Evolutionary conservation across 1,140 invertebrate species (phyloP).

Genomic region (Zaprionus tsacasi): DNA sequence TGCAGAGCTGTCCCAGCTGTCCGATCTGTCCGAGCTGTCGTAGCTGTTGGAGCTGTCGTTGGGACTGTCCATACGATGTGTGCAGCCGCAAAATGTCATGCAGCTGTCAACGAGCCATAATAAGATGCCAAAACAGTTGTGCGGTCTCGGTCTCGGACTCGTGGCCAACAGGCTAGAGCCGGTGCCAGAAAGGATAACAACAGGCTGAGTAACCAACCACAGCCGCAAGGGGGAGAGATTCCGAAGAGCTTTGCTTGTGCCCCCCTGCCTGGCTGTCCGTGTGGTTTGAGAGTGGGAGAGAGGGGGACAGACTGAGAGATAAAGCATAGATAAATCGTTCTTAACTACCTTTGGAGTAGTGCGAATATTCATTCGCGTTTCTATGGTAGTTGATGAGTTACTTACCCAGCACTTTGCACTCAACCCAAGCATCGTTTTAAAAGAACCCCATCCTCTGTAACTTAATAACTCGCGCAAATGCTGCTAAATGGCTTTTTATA

Average conservation of each 20-base stretch:
- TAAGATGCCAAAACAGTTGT: conserved; percentile 82
- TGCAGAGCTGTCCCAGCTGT: conserved; percentile 27
- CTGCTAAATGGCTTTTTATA: conserved; percentile 27
- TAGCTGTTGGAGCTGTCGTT: conserved; percentile 37
- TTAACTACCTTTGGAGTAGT: conserved; percentile 12
- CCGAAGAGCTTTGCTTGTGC: conserved; percentile 37
- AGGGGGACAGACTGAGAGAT: neutral
- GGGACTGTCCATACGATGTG: conserved; percentile 51
- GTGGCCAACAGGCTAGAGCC: conserved; percentile 35
- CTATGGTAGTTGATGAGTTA: neutral
- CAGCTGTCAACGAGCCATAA: conserved; percentile 78
- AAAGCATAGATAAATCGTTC: neutral
- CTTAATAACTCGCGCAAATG: conserved; percentile 21
- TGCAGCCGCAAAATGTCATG: conserved; percentile 78
- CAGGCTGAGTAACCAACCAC: conserved; percentile 30
- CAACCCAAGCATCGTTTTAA: neutral
- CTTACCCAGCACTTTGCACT: neutral
- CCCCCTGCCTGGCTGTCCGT: neutral
- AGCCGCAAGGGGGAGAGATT: conserved; percentile 3
- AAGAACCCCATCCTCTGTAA: conserved; percentile 23
- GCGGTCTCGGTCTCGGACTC: conserved; percentile 53
- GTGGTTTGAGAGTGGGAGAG: neutral
- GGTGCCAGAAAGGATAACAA: conserved; percentile 56
- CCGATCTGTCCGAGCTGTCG: conserved; percentile 18
- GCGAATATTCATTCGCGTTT: conserved; percentile 12